Evolutionary conservation across 2,797 vertebrate species (phyloP).

Genomic region (Halcyon smyrnensis): DNA sequence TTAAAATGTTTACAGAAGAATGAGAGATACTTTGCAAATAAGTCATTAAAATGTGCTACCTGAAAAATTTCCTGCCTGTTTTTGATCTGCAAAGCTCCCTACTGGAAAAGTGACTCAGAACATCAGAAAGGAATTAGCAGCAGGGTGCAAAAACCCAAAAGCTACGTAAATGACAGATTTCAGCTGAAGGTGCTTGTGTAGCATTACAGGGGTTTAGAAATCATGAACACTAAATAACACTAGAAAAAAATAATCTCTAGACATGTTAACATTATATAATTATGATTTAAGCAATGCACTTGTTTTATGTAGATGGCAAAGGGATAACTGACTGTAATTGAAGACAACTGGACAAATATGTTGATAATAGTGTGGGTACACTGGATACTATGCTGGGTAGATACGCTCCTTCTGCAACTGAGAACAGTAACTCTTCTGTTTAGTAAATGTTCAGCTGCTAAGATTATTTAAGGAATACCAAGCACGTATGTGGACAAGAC

Average conservation of each 20-base stretch:
- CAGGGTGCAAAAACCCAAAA: neutral
- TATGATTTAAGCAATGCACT: neutral
- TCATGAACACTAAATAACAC: neutral
- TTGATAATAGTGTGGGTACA: neutral
- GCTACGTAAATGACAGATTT: neutral
- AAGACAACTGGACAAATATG: neutral
- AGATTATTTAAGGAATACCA: neutral
- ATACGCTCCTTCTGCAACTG: neutral
- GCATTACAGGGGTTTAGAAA: neutral
- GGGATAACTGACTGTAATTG: neutral
- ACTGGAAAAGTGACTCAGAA: slow-evolving; percentile 3
- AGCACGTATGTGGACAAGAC: neutral
- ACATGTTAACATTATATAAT: neutral
- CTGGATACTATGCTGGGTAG: neutral
- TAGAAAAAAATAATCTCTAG: neutral
- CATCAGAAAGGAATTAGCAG: slow-evolving; percentile 16
- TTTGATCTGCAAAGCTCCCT: slow-evolving; percentile 25
- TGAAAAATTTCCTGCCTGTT: neutral
- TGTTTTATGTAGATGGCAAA: neutral
- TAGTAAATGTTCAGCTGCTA: neutral
- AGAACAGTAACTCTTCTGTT: neutral
- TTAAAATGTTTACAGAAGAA: neutral
- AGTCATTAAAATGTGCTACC: neutral
- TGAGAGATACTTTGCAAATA: neutral
- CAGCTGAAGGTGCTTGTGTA: neutral